Percentiles rank a stretch among this genome's conserved stretches.
Conservation (phyloP, 2,888 invertebrate genomes). For the Phyllotreta striolata region DNA sequence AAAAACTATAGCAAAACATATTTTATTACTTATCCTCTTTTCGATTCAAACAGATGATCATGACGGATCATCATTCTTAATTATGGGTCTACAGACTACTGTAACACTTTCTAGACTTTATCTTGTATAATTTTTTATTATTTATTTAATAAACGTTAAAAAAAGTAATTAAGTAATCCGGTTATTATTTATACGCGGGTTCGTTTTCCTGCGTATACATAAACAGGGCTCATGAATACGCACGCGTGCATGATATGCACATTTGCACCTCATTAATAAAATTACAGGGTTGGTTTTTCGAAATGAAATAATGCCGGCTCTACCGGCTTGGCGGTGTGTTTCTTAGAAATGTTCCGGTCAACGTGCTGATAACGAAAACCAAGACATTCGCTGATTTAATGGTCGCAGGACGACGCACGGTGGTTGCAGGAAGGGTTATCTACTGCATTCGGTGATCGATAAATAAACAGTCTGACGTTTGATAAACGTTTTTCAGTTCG, state of each 20-base stretch:
- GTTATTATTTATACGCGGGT: conserved; percentile 22
- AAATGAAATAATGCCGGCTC: conserved; percentile 44
- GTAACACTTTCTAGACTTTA: too few species aligned
- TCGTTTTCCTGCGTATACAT: too few species aligned
- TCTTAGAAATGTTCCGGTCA: conserved; percentile 43
- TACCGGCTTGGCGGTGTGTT: conserved; percentile 37
- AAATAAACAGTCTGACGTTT: conserved; percentile 20
- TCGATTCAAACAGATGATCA: too few species aligned
- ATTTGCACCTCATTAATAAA: conserved; percentile 54
- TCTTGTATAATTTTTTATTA: too few species aligned
- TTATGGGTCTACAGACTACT: too few species aligned
- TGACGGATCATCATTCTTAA: too few species aligned
- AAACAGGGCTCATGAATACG: too few species aligned
- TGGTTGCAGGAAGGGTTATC: conserved; percentile 20
- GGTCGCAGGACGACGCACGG: conserved; percentile 21
- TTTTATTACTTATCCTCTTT: too few species aligned
- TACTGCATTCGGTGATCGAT: conserved; percentile 19
- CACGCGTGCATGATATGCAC: conserved; percentile 49
- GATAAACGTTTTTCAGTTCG: conserved; percentile 21
- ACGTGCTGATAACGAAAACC: conserved; percentile 26
- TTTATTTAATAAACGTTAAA: background rate
- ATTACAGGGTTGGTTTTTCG: conserved; percentile 47
- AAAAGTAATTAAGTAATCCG: background rate
- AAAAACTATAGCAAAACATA: too few species aligned
- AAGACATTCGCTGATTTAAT: conserved; percentile 30